A percentile compares a stretch with the other conserved stretches of the same genome.
These are phyloP conservation scores for Hirudinaria manillensis DNA, from an alignment of 2,888 invertebrate species.

Conservation along the genomic window DNA sequence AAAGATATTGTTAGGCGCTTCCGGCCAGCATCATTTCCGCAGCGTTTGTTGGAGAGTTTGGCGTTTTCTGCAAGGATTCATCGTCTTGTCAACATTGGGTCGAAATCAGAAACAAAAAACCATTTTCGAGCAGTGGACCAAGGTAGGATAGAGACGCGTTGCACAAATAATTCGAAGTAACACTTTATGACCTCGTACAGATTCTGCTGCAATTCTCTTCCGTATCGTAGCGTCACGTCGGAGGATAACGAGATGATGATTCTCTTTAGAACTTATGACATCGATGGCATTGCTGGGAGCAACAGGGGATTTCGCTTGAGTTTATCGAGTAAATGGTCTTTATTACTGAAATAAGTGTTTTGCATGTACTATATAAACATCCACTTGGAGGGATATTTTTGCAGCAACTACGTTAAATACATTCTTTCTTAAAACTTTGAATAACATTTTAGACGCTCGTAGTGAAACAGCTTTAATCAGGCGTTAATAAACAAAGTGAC, in stretches of 20 bases:
- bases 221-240: slow-evolving; percentile 29
- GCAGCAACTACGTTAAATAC: no score
- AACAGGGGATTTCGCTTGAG: slow-evolving; percentile 11
- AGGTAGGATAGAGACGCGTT: slow-evolving; percentile 30
- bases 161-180: no score
- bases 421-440: neutral
- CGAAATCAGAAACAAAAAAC: slow-evolving; percentile 34
- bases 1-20: slow-evolving; percentile 30
- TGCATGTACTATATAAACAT: no score
- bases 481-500: no score
- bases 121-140: slow-evolving; percentile 33
- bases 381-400: no score
- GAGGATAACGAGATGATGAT: slow-evolving; percentile 37
- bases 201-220: slow-evolving; percentile 37
- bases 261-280: slow-evolving; percentile 34
- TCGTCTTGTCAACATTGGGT: slow-evolving; percentile 38
- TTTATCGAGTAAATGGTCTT: no score
- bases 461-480: no score
- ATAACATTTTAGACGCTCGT: neutral
- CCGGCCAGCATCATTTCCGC: slow-evolving; percentile 28
- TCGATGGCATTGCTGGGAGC: slow-evolving; percentile 21
- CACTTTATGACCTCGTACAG: no score
- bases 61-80: slow-evolving; percentile 32
- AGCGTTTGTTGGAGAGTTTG: slow-evolving; percentile 36
- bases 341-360: no score